phyloP scores from a whole-genome alignment of 37 sponge, comb jelly and placozoan species.

The Cliona cf. orientalis region DNA sequence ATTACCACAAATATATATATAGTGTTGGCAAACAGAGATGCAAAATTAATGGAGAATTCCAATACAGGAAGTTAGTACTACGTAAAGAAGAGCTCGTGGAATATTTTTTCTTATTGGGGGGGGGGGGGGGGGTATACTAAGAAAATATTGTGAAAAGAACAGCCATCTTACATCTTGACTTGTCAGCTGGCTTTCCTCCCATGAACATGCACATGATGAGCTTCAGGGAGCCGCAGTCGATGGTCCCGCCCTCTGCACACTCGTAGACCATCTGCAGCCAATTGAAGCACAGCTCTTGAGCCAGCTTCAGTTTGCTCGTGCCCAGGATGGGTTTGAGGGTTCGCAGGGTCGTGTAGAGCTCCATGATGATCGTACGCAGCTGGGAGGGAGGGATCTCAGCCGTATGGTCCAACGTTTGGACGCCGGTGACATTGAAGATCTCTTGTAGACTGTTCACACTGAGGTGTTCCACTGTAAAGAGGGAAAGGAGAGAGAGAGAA shows the following conservation, averaged over 20 bases:
- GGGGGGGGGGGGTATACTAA: no score
- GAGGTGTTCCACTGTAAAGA: constrained; percentile 25
- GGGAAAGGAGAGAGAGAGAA: not conserved
- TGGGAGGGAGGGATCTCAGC: constrained; percentile 23
- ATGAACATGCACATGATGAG: constrained; percentile 37
- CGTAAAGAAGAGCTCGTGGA: no score
- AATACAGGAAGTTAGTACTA: no score
- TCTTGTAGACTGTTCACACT: constrained; percentile 16
- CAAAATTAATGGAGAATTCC: no score
- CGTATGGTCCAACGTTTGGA: constrained; percentile 6
- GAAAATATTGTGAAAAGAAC: no score
- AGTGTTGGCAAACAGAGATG: no score
- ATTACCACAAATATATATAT: no score
- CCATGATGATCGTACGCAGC: constrained; percentile 7
- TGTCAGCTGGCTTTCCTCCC: constrained; percentile 36
- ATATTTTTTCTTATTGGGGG: no score
- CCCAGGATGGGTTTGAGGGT: not conserved
- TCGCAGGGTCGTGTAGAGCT: constrained; percentile 39
- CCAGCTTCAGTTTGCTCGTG: constrained; percentile 24
- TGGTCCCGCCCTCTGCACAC: constrained; percentile 1
- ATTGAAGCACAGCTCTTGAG: constrained; percentile 39
- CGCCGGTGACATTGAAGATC: constrained; percentile 18
- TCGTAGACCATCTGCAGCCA: constrained; percentile 46
- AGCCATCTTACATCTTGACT: constrained; percentile 68
- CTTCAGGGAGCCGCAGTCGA: constrained; percentile 38